Base-by-base conservation (phyloP, 53 echinoderm and acorn worm genomes). In the Holothuria leucospilota region DNA sequence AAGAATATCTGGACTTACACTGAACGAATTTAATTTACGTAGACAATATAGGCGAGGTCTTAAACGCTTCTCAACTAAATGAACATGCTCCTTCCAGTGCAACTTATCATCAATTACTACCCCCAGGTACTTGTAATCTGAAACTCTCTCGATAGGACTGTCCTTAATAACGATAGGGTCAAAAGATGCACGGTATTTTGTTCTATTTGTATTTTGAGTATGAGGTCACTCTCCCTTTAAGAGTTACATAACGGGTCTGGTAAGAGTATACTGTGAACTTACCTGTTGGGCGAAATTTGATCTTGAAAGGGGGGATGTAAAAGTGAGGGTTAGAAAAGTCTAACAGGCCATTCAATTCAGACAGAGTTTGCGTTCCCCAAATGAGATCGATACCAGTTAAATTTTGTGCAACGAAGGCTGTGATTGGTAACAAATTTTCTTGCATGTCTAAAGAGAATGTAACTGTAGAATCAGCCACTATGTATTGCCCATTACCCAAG, bases 401-500 rank as follows among this genome's bases (percentile, higher is more conserved):
- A 58, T 78, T 28, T 16, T 56, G 10, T 12, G 29, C 59, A 21
- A 78, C 59, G 51, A 42, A 59, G 9, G 60, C 40, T 12, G 29
- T 8, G 9, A 71, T 3, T 5, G 16, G 5, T 69, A 29, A 6
- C 26, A n/a, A n/a, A n/a, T n/a, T n/a, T n/a, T n/a, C 20, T 27
- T 51, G 77, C 20, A 51, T 52, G 49, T 78, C 6, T 13, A 74
- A 42, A 10, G 34, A 25, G 16, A 73, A 13, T 27, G 69, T 73
- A 41, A 73, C 71, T 7, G 34, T 58, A 61, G 62, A 38, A 30
- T 16, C 15, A 0, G 71, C 53, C 20, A 38, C 6, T 29, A 70
- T 41, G 38, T 28, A 72, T 29, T 86, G 59, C 0, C 86, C 86
- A 60, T 86, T 73, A 8, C 86, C 86, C 29, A 86, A 18, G 21